Conservation (phyloP, 2,113 vertebrate species). For the Cyphomyrus discorhynchus region DNA sequence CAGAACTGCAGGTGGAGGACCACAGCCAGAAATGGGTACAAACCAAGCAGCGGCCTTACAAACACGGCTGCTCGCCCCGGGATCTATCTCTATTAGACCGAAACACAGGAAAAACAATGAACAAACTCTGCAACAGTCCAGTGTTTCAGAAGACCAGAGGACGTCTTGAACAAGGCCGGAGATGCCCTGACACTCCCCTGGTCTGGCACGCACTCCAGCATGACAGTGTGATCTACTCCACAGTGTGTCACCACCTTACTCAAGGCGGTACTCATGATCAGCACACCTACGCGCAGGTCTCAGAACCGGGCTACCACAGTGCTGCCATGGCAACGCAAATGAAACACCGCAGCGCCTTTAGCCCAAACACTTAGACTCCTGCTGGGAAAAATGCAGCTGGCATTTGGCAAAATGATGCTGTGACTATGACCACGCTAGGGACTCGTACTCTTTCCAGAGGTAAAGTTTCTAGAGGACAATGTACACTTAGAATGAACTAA, state of each 20-base stretch:
- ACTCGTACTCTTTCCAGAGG: background rate
- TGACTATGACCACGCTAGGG: background rate
- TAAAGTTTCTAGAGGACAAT: background rate
- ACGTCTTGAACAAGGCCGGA: background rate
- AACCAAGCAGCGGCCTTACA: constrained; percentile 25
- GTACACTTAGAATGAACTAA: background rate
- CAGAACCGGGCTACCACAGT: background rate
- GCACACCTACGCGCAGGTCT: background rate
- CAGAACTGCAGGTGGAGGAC: constrained; percentile 45
- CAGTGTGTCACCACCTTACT: constrained; percentile 3
- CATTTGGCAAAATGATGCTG: background rate
- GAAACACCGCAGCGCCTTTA: background rate
- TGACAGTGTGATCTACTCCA: constrained; percentile 16
- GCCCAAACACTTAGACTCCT: background rate
- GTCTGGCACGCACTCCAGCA: constrained; percentile 29
- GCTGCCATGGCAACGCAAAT: background rate
- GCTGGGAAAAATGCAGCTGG: background rate
- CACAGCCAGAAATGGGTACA: constrained; percentile 39
- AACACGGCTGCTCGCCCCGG: constrained; percentile 32
- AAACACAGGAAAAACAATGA: constrained; percentile 35
- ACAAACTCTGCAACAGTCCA: constrained; percentile 15
- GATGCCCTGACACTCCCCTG: constrained; percentile 15
- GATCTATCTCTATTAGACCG: constrained; percentile 41
- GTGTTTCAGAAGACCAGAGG: constrained; percentile 49
- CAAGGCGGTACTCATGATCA: background rate